These are phyloP conservation scores for Cheilosia scutellata DNA, from an alignment of 2,888 invertebrate species.

Conservation along the genomic window DNA sequence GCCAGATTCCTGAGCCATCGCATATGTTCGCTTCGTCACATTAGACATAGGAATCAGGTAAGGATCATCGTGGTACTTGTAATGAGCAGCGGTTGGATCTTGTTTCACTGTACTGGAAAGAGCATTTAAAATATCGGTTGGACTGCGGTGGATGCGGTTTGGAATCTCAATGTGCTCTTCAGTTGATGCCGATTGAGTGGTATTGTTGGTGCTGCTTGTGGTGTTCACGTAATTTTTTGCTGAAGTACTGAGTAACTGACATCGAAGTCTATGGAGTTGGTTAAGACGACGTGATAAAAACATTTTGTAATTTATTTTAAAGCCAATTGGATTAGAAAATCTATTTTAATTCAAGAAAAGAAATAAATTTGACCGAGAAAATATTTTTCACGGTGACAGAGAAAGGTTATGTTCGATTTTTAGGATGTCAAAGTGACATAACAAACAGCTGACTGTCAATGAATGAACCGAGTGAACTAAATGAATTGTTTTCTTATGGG, in stretches of 20 bases:
- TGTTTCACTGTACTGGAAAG: slow-evolving; percentile 91
- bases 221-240: slow-evolving; percentile 47
- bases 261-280: slow-evolving; percentile 33
- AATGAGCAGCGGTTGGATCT: slow-evolving; percentile 94
- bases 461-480: slow-evolving; percentile 26
- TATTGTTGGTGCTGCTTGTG: slow-evolving; percentile 33
- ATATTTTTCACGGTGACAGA: slow-evolving; percentile 7
- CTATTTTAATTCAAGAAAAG: not conserved
- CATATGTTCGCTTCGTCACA: slow-evolving; percentile 87
- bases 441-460: slow-evolving; percentile 29
- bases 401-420: slow-evolving; percentile 22
- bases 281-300: slow-evolving; percentile 46
- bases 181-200: not conserved
- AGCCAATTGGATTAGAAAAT: not conserved
- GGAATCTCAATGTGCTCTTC: slow-evolving; percentile 87
- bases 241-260: slow-evolving; percentile 46
- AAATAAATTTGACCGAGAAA: slow-evolving; percentile 3
- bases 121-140: slow-evolving; percentile 93
- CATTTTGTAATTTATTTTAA: slow-evolving; percentile 55
- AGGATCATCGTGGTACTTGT: slow-evolving; percentile 96
- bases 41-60: slow-evolving; percentile 92
- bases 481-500: not conserved
- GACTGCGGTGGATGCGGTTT: slow-evolving; percentile 89
- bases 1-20: slow-evolving; percentile 93
- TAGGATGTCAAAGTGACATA: slow-evolving; percentile 53